Evolutionary conservation across 2,888 invertebrate species (phyloP).

Genomic region (Zootermopsis nevadensis): DNA sequence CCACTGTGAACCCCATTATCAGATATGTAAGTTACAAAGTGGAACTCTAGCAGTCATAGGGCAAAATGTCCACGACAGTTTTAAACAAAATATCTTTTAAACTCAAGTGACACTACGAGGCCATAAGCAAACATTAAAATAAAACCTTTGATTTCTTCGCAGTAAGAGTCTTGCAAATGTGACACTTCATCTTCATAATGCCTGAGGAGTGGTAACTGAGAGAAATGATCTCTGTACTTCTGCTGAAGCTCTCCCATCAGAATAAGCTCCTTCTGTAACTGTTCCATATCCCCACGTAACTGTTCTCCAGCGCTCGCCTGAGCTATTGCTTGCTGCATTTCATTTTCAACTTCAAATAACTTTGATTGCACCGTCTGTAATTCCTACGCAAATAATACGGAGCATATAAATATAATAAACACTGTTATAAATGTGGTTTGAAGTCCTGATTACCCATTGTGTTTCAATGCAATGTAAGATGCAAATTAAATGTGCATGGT

Average conservation of each 20-base stretch:
- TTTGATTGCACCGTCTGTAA: constrained; percentile 62
- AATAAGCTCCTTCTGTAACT: constrained; percentile 68
- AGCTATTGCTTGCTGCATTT: constrained; percentile 64
- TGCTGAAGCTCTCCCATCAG: constrained; percentile 70
- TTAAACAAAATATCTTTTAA: too few relatives aligned
- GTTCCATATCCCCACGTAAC: constrained; percentile 66
- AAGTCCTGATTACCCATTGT: too few relatives aligned
- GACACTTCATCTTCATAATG: constrained; percentile 65
- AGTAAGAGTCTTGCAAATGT: constrained; percentile 64
- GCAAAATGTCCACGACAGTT: too few relatives aligned
- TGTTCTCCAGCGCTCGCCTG: constrained; percentile 65
- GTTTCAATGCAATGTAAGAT: too few relatives aligned
- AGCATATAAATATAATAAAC: too few relatives aligned
- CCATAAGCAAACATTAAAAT: too few relatives aligned
- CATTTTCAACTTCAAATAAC: constrained; percentile 63
- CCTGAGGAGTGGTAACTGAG: constrained; percentile 63
- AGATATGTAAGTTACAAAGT: too few relatives aligned
- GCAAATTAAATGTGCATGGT: too few relatives aligned
- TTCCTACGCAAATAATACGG: constrained; percentile 57
- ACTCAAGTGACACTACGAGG: too few relatives aligned
- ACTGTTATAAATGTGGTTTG: too few relatives aligned
- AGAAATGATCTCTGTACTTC: constrained; percentile 67
- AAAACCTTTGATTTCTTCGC: constrained; percentile 58
- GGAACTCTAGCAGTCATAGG: too few relatives aligned
- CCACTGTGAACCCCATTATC: too few relatives aligned